Base-by-base conservation (phyloP, 2,797 vertebrate species). In the Harpagifer antarcticus region DNA sequence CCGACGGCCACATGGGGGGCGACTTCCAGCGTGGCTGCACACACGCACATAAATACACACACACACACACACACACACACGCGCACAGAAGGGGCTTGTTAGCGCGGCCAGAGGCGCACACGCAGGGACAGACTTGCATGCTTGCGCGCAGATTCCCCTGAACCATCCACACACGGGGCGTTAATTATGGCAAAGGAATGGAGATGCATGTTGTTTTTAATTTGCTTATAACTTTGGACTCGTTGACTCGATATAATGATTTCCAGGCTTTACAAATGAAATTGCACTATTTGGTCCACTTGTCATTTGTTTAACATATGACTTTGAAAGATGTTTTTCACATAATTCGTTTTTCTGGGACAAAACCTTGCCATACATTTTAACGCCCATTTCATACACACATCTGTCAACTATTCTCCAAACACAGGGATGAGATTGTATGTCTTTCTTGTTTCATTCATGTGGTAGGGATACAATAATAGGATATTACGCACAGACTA, bases 1-100 rank as follows among this genome's bases (percentile, higher is more conserved):
- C 96, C 67, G 96, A 96, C 83, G 97, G 96, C 97, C 97, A 99
- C 98, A 98, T 99, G 85, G 93, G 89, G 86, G 93, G 86, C 87
- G 93, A 93, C 92, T 95, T 95, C 95, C 94, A 95, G 92, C 93
- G 93, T 86, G 93, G 91, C 94, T 95, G 81, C 59, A 68, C 55
- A 79, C 80, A 67, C 54, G 17, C 64, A 64, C 42, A 63, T 57
- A 72, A 19, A 71, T 57, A 57, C 68, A 66, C 49, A 67, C 54
- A 14, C 64, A 64, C 42, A 63, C 66, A 66, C 45, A 20, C 57
- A 63, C 20, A 80, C 63, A 65, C 47, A 67, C 44, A 45, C 31
- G 66, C 49, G 20, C 57, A 63, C 20, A 80, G 40, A 78, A 37
- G 59, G 27, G 16, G 62, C 54, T 80, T 2, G 68, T 85, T 84